Percentiles rank a stretch among this genome's conserved stretches.
Conservation (phyloP, 2,797 vertebrate species). For the Acipenser ruthenus region DNA sequence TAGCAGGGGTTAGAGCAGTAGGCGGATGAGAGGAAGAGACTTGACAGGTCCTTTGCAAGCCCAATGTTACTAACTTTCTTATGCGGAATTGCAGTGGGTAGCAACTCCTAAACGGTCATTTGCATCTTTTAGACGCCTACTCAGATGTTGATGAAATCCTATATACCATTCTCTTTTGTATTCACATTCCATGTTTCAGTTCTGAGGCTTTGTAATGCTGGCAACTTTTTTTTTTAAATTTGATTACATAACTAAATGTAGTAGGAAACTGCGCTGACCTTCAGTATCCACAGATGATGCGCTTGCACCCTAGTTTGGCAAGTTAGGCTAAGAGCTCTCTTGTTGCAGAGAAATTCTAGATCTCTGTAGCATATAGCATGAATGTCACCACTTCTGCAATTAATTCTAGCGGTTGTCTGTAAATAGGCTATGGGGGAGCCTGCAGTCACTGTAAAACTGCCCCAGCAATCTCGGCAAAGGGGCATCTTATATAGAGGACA, state of each 20-base stretch:
- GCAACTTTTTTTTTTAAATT: background rate
- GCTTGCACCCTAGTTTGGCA: background rate
- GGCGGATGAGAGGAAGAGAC: background rate
- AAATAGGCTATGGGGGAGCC: background rate
- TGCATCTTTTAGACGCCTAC: constrained; percentile 8
- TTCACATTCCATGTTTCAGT: background rate
- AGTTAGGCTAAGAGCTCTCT: background rate
- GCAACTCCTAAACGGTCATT: constrained; percentile 12
- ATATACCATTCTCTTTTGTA: background rate
- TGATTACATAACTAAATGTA: background rate
- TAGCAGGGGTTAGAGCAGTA: constrained; percentile 5
- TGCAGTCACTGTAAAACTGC: too few relatives aligned
- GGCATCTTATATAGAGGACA: too few relatives aligned
- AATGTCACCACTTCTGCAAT: background rate
- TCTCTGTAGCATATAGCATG: background rate
- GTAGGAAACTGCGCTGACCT: background rate
- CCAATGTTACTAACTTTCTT: background rate
- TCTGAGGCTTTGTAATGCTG: background rate
- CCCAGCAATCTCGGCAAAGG: too few relatives aligned
- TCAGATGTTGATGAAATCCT: background rate
- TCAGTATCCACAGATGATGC: background rate
- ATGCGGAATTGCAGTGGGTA: background rate
- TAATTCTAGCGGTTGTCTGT: background rate
- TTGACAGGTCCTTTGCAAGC: constrained; percentile 10
- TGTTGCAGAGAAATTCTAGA: too few relatives aligned